Base-by-base conservation (phyloP, 2,888 invertebrate genomes). In the Lasioglossum marginatum region DNA sequence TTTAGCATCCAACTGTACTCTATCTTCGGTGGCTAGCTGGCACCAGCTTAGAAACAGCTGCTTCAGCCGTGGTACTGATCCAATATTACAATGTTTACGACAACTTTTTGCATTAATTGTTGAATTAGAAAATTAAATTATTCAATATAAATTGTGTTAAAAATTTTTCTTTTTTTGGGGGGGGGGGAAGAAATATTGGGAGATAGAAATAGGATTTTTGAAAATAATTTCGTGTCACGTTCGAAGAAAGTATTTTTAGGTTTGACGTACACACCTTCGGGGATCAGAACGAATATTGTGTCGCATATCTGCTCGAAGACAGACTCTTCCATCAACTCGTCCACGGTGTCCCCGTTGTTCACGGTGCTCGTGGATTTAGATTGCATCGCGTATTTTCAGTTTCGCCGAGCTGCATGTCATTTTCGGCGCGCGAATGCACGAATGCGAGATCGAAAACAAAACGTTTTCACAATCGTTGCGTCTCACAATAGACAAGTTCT, bases 291-390 rank as follows among this genome's bases (percentile, higher is more conserved):
- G 70, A 91, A 91, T 89, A 91, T 91, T n/a, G 90, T 89, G 71
- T 91, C 91, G 73, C 91, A 91, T 82, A 91, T 90, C 80, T 91
- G 90, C 82, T 91, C 91, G 74, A 89, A 89, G 52, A 84, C 85
- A 75, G 87, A 83, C 66, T 91, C 90, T 66, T 91, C 91, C 88
- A 90, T 86, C 71, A 45, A 81, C 60, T 89, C 84, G 37, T 78
- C 66, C 27, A 66, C 68, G 60, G 74, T 60, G 37, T 77, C 77
- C 40, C 84, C 78, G 79, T 79, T 74, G 57, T 5, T 86, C 60
- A 68, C 71, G 66, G 83, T 88, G 60, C 40, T 79, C 74, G 82
- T 86, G 37, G 88, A 90, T 86, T 90, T 88, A 82, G 87, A 88
- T 82, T 90, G 84, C 86, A 90, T 90, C 66, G 81, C 66, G 71